These are phyloP conservation scores for Xiphorhynchus erythropygius DNA, from an alignment of 2,797 vertebrate species.

Conservation along the genomic window DNA sequence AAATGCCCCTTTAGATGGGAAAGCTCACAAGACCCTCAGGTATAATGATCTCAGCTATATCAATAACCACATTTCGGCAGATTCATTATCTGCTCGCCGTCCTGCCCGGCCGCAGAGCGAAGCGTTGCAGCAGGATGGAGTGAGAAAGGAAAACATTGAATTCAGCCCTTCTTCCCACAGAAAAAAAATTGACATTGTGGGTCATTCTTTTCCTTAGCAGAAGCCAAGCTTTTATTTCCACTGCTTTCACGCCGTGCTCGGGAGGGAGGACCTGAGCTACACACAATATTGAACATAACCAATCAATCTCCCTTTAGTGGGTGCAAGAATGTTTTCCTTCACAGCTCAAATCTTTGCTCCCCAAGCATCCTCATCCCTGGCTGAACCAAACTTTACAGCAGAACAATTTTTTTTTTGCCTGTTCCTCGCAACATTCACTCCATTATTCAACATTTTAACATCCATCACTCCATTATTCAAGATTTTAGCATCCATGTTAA, in stretches of 20 bases:
- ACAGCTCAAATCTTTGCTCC: neutral
- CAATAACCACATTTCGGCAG: conserved; percentile 54
- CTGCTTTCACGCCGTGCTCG: neutral
- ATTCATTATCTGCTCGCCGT: conserved; percentile 35
- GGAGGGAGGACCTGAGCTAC: neutral
- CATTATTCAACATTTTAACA: neutral
- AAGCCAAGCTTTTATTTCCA: conserved; percentile 40
- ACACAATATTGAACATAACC: neutral
- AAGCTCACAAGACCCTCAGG: conserved; percentile 33
- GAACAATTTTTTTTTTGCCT: neutral
- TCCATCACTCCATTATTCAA: neutral
- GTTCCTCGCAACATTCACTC: neutral
- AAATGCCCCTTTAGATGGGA: conserved; percentile 36
- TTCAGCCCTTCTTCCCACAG: neutral
- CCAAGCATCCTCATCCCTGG: neutral
- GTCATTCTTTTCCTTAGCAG: conserved; percentile 44
- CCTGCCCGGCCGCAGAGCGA: neutral
- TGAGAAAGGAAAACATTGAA: conserved; percentile 19
- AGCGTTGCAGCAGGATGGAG: neutral
- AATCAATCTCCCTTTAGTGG: neutral
- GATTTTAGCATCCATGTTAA: neutral
- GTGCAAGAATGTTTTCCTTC: neutral
- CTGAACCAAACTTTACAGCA: neutral
- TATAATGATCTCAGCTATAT: conserved; percentile 49
- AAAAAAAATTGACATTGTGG: neutral